phyloP scores from a whole-genome alignment of 1,140 invertebrate genomes.

The Leucophenga varia region DNA sequence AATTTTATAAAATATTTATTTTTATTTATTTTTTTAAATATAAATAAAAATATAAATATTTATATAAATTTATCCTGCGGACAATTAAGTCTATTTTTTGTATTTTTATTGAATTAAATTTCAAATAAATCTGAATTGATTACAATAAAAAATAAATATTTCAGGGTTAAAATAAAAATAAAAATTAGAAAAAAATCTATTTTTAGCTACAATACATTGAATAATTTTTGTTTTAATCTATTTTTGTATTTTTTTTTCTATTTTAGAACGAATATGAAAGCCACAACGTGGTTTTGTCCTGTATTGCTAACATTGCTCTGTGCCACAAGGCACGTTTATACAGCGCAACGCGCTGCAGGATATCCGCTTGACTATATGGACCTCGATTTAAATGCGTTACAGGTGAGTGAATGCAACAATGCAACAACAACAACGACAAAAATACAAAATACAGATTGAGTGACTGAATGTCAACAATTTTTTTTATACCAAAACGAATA shows the following conservation, averaged over 20 bases:
- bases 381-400: conserved; percentile 29
- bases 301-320: conserved; percentile 50
- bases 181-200: conserved; percentile 13
- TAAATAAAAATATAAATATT: too few species aligned
- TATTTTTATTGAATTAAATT: conserved; percentile 19
- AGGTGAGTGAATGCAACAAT: conserved; percentile 37
- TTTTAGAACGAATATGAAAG: conserved; percentile 50
- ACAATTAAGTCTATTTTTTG: conserved; percentile 10
- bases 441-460: too few species aligned
- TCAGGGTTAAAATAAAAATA: neutral
- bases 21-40: too few species aligned
- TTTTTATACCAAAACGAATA: neutral
- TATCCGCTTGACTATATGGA: conserved; percentile 48
- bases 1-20: too few species aligned
- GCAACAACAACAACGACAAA: too few species aligned
- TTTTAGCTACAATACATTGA: conserved; percentile 1
- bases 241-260: conserved; percentile 16
- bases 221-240: conserved; percentile 9
- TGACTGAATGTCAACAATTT: too few species aligned
- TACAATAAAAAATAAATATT: conserved; percentile 3
- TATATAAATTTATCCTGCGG: too few species aligned
- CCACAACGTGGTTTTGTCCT: conserved; percentile 53
- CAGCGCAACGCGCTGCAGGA: conserved; percentile 44
- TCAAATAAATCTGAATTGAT: conserved; percentile 10
- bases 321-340: conserved; percentile 46